Evolutionary conservation across 2,888 invertebrate species (phyloP).

Genomic region (Rhorus exstirpatorius): DNA sequence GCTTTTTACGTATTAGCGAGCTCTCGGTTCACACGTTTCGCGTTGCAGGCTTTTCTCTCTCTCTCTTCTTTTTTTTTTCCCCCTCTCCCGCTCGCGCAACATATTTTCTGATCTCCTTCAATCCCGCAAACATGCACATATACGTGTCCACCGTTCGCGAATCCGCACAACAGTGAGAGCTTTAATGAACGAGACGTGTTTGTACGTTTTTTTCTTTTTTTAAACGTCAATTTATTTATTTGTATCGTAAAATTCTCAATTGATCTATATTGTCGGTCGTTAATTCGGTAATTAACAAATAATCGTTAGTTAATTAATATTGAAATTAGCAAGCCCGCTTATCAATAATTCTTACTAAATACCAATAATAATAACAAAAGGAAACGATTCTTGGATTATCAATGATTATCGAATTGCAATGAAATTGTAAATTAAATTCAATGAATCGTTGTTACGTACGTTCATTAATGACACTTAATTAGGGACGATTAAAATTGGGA

Average conservation of each 20-base stretch:
- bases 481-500: constrained; percentile 39
- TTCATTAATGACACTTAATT: constrained; percentile 38
- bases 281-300: too few relatives aligned
- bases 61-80: constrained; percentile 16
- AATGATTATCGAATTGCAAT: too few relatives aligned
- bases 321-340: too few relatives aligned
- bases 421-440: neutral
- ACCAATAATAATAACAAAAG: neutral
- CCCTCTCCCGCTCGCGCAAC: constrained; percentile 34
- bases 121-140: constrained; percentile 41
- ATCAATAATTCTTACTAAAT: too few relatives aligned
- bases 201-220: neutral
- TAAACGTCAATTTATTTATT: too few relatives aligned
- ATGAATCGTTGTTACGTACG: constrained; percentile 27
- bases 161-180: constrained; percentile 8
- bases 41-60: constrained; percentile 45
- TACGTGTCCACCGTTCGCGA: too few relatives aligned
- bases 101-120: constrained; percentile 44
- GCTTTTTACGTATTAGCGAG: constrained; percentile 71
- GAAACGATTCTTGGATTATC: neutral
- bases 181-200: constrained; percentile 12
- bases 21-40: constrained; percentile 70
- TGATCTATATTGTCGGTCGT: too few relatives aligned
- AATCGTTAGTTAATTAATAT: too few relatives aligned
- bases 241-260: too few relatives aligned